Base-by-base conservation (phyloP, 2,797 vertebrate genomes). In the Ficedula albicollis region DNA sequence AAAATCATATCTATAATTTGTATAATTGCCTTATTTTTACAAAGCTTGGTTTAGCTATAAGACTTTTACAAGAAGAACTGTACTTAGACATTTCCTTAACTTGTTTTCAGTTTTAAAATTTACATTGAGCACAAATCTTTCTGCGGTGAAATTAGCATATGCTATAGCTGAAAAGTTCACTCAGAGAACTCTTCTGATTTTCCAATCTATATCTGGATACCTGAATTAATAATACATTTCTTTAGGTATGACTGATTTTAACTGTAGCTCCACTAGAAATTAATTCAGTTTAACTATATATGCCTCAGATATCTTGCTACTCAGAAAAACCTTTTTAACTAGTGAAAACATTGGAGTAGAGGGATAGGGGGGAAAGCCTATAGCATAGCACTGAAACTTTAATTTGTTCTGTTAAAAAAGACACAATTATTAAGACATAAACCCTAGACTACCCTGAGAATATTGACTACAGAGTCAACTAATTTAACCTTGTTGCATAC, bases 191-290 rank as follows among this genome's bases (percentile, higher is more conserved):
- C 27, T 48, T 59, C 23, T 9, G 2, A 13, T 95, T 93, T 93
- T 83, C 80, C 93, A 96, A 49, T 91, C 95, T 90, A 18, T 93
- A 59, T 90, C 60, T 96, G 72, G 10, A 48, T 92, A 83, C 46
- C 46, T 91, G 86, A 80, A 93, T 97, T 86, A 58, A 39, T 78
- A 84, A 66, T 46, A 48, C 3, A 54, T 59, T 76, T 94, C 8
- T 87, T 94, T 93, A 91, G 78, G 52, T 87, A 41, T 55, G n/a
- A 91, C 36, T 95, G 18, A 87, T 72, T 76, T 92, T 60, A 58
- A 70, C 55, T 87, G 44, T 85, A 78, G 30, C 48, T 83, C 25
- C n/a, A 60, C 56, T 55, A 89, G 58, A 94, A 85, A 75, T 56
- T 82, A 60, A 79, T 91, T 92, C 41, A 66, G 54, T 68, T 84